Evolutionary conservation across 2,888 invertebrate species (phyloP).

Genomic region (Cenopis cana): DNA sequence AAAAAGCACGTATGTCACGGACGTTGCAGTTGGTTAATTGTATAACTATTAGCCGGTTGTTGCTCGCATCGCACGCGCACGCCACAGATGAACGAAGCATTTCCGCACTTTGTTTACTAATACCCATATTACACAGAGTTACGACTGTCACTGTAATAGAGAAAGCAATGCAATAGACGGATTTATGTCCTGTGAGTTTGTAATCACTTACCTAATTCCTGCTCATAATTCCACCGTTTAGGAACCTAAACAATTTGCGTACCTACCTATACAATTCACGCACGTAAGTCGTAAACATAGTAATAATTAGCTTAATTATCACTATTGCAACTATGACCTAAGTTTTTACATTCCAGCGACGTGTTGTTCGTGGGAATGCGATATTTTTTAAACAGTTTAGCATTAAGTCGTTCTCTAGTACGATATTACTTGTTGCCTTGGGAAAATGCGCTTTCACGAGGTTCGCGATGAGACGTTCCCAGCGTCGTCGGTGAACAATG

Average conservation of each 20-base stretch:
- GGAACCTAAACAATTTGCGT: conserved; percentile 8
- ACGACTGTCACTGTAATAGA: conserved; percentile 46
- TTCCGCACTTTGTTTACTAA: conserved; percentile 61
- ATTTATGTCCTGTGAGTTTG: background rate
- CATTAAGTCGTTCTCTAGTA: conserved; percentile 54
- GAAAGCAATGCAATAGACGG: conserved; percentile 34
- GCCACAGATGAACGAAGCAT: conserved; percentile 50
- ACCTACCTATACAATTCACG: conserved; percentile 45
- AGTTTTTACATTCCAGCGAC: conserved; percentile 47
- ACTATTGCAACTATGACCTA: conserved; percentile 39
- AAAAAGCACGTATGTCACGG: conserved; percentile 22
- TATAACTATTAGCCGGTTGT: conserved; percentile 55
- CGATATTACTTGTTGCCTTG: conserved; percentile 61
- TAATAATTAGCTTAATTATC: conserved; percentile 26
- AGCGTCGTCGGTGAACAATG: conserved; percentile 70
- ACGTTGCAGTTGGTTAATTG: conserved; percentile 51
- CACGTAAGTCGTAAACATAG: conserved; percentile 24
- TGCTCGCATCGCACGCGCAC: conserved; percentile 49
- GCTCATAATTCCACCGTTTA: conserved; percentile 9
- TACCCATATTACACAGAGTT: conserved; percentile 51
- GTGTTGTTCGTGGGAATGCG: conserved; percentile 57
- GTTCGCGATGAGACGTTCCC: conserved; percentile 63
- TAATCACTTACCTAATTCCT: background rate
- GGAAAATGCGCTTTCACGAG: conserved; percentile 79
- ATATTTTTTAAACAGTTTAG: conserved; percentile 60